Base-by-base conservation (phyloP, 2,888 invertebrate genomes). In the Xanthia icteritia region DNA sequence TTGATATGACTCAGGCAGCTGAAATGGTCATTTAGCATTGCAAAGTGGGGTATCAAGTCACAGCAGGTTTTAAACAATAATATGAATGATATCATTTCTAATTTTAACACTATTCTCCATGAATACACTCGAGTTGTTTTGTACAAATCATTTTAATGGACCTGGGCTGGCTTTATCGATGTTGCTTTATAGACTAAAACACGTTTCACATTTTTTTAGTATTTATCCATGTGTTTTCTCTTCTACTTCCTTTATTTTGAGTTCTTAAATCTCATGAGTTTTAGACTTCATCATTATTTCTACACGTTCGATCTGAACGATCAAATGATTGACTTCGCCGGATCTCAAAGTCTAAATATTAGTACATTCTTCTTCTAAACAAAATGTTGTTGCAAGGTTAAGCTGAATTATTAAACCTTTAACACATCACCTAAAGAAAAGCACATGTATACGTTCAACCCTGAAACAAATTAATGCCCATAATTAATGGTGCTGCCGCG, bases 401-500 rank as follows among this genome's bases (percentile, higher is more conserved):
- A 70, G 11, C 69, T 70, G 69, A 85, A 85, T 83, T 58, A 82
- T 85, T 83, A 73, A 85, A 76, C 68, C 85, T 82, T 72, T 71
- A 73, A 63, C 51, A 63, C 69, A 65, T 42, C 27, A 65, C 48
- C 68, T 60, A 71, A 70, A 82, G 78, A 68, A 77, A 77, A 70
- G 68, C 77, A 84, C 61, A 76, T 77, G 71, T 75, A 79, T 63
- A 72, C 68, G 63, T 76, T 74, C 65, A 80, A 80, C 81, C 85
- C 73, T 83, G 81, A 83, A 78, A 76, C 61, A 56, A 70, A 87
- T 77, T 73, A 82, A 76, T 65, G 65, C 79, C 69, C 61, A 83
- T 83, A 88, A 87, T 88, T 82, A 82, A 88, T 84, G 70, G 82
- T 81, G 65, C n/a, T 54, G 56, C 45, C 58, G 72, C 36, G 73